Percentiles rank a stretch among this genome's conserved stretches.
Conservation (phyloP, 2,888 invertebrate genomes). For the Corythucha ciliata region DNA sequence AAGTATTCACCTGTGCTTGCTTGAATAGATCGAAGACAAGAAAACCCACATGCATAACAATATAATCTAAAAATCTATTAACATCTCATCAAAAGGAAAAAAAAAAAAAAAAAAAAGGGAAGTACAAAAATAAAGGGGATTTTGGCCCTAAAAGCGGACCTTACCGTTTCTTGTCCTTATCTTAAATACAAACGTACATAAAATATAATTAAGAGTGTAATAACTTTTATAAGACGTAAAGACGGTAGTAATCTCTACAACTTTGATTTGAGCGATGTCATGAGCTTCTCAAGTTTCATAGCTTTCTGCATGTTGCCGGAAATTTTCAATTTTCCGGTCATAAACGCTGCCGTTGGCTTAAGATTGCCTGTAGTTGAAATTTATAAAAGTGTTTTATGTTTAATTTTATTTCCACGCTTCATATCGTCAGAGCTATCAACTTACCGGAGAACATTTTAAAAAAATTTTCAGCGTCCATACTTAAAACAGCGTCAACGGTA, state of each 20-base stretch:
- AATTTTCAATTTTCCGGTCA: slow-evolving; percentile 93
- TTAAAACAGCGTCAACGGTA: slow-evolving; percentile 71
- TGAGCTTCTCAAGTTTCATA: slow-evolving; percentile 85
- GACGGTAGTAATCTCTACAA: slow-evolving; percentile 41
- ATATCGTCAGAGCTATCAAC: neutral
- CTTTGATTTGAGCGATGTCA: slow-evolving; percentile 67
- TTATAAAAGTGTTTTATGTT: neutral
- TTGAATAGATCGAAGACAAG: too few species aligned
- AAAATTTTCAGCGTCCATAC: slow-evolving; percentile 71
- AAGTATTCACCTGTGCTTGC: too few species aligned
- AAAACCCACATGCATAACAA: too few species aligned
- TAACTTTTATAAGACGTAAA: too few species aligned
- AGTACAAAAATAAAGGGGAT: too few species aligned
- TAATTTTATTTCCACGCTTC: neutral
- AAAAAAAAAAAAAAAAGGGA: too few species aligned
- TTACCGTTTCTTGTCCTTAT: too few species aligned
- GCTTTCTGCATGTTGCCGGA: slow-evolving; percentile 86
- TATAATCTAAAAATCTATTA: too few species aligned
- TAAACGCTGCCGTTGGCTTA: slow-evolving; percentile 86
- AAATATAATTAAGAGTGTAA: too few species aligned
- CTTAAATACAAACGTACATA: too few species aligned
- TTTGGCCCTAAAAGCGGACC: too few species aligned
- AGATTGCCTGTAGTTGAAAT: slow-evolving; percentile 55
- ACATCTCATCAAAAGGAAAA: too few species aligned
- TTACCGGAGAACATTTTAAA: slow-evolving; percentile 68